A percentile compares a stretch with the other conserved stretches of the same genome.
phyloP scores from a whole-genome alignment of 2,113 vertebrate genomes.

The Syngnathus scovelli region DNA sequence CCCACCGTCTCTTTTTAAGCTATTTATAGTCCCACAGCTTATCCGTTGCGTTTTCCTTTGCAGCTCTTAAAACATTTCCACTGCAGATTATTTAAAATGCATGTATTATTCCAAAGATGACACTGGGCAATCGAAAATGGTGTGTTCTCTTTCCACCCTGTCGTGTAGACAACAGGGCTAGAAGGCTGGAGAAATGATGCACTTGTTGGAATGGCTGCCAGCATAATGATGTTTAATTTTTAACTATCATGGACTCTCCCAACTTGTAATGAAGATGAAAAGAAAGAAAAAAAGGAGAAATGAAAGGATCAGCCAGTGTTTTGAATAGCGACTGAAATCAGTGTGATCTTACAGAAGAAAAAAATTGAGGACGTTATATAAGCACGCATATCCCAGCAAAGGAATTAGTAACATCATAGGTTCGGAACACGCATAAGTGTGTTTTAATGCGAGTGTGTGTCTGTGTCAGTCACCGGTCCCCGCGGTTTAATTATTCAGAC shows the following conservation, averaged over 20 bases:
- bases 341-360: constrained; percentile 31
- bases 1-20: constrained; percentile 8
- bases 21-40: constrained; percentile 42
- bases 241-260: too few species aligned
- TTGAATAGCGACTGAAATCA: constrained; percentile 15
- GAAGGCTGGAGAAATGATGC: too few species aligned
- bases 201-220: too few species aligned
- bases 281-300: too few species aligned
- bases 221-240: too few species aligned
- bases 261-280: too few species aligned
- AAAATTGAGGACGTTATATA: constrained; percentile 23
- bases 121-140: constrained; percentile 18
- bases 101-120: not conserved
- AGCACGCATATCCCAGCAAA: constrained; percentile 6
- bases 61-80: constrained; percentile 11
- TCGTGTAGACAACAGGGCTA: not conserved
- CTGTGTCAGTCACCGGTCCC: constrained; percentile 49
- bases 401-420: constrained; percentile 18
- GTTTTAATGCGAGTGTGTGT: constrained; percentile 23
- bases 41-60: not conserved
- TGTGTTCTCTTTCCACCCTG: constrained; percentile 8
- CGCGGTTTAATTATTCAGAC: constrained; percentile 72
- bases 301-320: constrained; percentile 8
- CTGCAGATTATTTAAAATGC: constrained; percentile 4
- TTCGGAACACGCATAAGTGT: constrained; percentile 10